A percentile compares a stretch with the other conserved stretches of the same genome.
Conservation (phyloP, 2,797 vertebrate genomes). For the Cirrhinus molitorella region DNA sequence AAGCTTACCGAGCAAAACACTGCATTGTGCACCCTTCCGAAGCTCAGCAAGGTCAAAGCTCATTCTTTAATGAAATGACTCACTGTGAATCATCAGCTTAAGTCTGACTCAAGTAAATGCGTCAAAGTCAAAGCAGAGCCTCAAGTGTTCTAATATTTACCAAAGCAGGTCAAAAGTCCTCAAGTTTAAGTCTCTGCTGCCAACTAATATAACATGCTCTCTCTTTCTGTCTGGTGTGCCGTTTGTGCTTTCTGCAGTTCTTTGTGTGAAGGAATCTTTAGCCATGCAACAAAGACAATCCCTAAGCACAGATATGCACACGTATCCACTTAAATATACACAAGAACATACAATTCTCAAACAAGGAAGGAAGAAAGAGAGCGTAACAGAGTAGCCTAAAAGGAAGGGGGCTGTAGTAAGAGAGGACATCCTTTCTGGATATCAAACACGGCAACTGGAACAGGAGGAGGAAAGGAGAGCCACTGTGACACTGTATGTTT, state of each 20-base stretch:
- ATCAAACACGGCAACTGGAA: slow-evolving; percentile 16
- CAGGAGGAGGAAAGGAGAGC: not conserved
- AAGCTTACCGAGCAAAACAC: not conserved
- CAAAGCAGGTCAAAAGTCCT: slow-evolving; percentile 16
- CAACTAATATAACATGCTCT: slow-evolving; percentile 1
- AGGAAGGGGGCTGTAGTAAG: not conserved
- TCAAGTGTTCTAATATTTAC: slow-evolving; percentile 13
- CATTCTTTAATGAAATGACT: slow-evolving; percentile 15
- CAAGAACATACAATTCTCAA: slow-evolving; percentile 8
- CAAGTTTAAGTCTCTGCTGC: not conserved
- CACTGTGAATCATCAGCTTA: slow-evolving; percentile 11
- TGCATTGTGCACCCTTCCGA: slow-evolving; percentile 5
- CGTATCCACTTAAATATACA: slow-evolving; percentile 20
- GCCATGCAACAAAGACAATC: not conserved
- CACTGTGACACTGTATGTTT: not conserved
- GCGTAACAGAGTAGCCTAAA: not conserved
- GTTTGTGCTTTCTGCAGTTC: not conserved
- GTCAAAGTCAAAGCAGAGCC: slow-evolving; percentile 4
- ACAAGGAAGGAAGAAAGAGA: not conserved
- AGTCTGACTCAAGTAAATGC: slow-evolving; percentile 14
- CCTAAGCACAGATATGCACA: not conserved
- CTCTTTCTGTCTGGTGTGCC: not conserved
- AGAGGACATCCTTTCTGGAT: slow-evolving; percentile 25
- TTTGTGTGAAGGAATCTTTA: not conserved
- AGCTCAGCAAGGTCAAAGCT: slow-evolving; percentile 26